phyloP scores from a whole-genome alignment of 2,113 vertebrate species.

The Mixornis gularis region DNA sequence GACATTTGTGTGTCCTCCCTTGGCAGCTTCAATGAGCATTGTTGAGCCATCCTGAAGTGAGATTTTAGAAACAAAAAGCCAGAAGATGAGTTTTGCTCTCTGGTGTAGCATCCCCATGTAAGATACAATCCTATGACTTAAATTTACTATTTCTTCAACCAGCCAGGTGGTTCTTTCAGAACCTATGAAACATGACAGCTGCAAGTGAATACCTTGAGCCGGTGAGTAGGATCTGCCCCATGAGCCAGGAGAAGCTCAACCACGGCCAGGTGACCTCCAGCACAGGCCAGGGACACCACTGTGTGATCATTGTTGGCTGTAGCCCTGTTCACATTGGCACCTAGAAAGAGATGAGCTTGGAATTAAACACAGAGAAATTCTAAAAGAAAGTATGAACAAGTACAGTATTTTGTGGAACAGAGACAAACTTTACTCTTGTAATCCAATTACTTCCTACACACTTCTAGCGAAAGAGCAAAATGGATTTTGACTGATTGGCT shows the following conservation, averaged over 20 bases:
- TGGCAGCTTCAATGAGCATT: conserved; percentile 99
- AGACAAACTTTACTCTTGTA: neutral
- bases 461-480: neutral
- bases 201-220: conserved; percentile 86
- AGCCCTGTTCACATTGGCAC: conserved; percentile 96
- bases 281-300: conserved; percentile 96
- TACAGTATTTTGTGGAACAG: neutral
- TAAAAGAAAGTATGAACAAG: neutral
- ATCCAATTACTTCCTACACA: neutral
- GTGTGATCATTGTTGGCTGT: conserved; percentile 99
- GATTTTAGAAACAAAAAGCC: conserved; percentile 20
- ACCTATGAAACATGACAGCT: neutral
- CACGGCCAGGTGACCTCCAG: conserved; percentile 94
- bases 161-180: neutral
- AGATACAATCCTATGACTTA: neutral
- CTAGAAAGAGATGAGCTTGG: conserved; percentile 65
- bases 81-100: neutral
- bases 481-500: neutral
- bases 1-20: conserved; percentile 97
- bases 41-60: conserved; percentile 90
- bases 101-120: accelerated
- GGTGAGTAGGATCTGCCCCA: conserved; percentile 95
- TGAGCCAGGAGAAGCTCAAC: conserved; percentile 96
- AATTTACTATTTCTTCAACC: neutral
- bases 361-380: neutral